Conservation (phyloP, 1,140 invertebrate species). For the Melanaphis sacchari region DNA sequence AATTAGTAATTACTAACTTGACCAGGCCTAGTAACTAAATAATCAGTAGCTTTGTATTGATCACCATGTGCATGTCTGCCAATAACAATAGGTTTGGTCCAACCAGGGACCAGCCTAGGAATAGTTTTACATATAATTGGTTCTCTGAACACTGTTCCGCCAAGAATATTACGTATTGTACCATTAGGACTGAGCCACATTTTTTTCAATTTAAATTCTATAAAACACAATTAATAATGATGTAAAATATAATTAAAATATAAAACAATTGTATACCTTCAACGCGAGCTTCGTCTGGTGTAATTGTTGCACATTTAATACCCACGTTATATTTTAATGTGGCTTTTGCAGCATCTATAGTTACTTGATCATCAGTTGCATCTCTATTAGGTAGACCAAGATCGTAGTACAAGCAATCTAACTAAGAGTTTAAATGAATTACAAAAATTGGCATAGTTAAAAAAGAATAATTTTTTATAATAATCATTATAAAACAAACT, state of each 20-base stretch:
- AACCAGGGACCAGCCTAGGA: conserved; percentile 85
- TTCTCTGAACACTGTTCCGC: conserved; percentile 89
- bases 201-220: conserved; percentile 90
- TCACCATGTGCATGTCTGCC: conserved; percentile 90
- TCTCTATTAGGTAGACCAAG: conserved; percentile 84
- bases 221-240: conserved; percentile 58
- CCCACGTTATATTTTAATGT: conserved; percentile 90
- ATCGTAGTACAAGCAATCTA: conserved; percentile 85
- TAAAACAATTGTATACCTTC: conserved; percentile 70
- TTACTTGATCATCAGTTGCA: conserved; percentile 86
- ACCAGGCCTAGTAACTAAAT: conserved; percentile 76
- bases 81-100: conserved; percentile 82
- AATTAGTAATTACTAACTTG: conserved; percentile 65
- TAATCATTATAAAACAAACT: conserved; percentile 63
- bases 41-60: conserved; percentile 89
- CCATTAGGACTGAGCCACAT: conserved; percentile 94
- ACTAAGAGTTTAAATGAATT: conserved; percentile 62
- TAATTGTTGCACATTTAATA: conserved; percentile 92
- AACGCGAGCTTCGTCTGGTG: conserved; percentile 87
- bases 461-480: not conserved
- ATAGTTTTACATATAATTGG: conserved; percentile 90
- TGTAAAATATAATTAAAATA: not conserved
- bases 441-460: not conserved
- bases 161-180: conserved; percentile 89
- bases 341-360: conserved; percentile 85